A percentile compares a stretch with the other conserved stretches of the same genome.
phyloP scores from a whole-genome alignment of 2,888 invertebrate species.

The Lepidochitona cinerea region DNA sequence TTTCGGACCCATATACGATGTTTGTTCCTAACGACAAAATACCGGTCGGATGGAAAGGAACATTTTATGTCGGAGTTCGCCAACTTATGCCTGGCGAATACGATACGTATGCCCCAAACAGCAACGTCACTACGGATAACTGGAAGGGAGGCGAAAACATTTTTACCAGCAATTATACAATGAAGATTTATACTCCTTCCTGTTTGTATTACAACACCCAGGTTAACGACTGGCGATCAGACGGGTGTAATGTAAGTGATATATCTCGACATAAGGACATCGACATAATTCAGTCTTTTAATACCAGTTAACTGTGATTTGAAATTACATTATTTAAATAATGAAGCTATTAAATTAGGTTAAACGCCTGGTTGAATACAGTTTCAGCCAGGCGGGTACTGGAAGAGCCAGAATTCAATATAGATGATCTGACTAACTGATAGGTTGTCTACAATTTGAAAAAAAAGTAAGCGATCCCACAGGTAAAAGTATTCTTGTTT shows the following conservation, averaged over 20 bases:
- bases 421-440: no score
- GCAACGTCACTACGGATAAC: slow-evolving; percentile 42
- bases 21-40: slow-evolving; percentile 50
- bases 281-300: no score
- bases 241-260: slow-evolving; percentile 55
- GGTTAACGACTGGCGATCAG: slow-evolving; percentile 50
- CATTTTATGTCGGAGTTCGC: slow-evolving; percentile 65
- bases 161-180: slow-evolving; percentile 65
- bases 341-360: background rate
- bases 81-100: slow-evolving; percentile 47
- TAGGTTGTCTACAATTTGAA: no score
- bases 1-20: slow-evolving; percentile 43
- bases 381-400: no score
- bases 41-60: slow-evolving; percentile 47
- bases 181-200: slow-evolving; percentile 66
- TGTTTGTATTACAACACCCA: slow-evolving; percentile 66
- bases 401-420: no score
- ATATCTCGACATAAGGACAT: no score
- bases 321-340: no score
- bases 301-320: no score
- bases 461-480: no score
- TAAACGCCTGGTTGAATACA: no score
- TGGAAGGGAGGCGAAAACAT: slow-evolving; percentile 44
- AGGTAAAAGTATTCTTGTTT: no score
- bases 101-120: slow-evolving; percentile 42